Base-by-base conservation (phyloP, 2,888 invertebrate genomes). In the Epirrita christyi region DNA sequence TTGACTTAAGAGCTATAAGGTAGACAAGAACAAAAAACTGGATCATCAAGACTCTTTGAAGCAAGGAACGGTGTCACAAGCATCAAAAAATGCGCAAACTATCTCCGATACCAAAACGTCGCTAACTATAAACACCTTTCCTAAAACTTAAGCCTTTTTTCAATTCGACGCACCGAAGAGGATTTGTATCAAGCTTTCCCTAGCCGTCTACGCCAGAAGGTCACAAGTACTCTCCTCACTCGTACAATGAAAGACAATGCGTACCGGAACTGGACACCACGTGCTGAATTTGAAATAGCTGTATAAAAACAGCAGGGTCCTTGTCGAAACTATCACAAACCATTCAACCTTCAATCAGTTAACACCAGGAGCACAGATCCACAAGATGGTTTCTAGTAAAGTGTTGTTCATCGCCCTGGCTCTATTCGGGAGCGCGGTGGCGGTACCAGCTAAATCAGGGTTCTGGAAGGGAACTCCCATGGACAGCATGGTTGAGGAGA, bases 401-500 rank as follows among this genome's bases (percentile, higher is more conserved):
- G 84, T 92, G 74, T 76, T 93, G 80, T 70, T 93, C 61, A 75
- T 92, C 65, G 88, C 92, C 59, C 80, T 93, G 61, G 93, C 93
- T 68, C 76, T 94, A 64, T 85, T 94, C 63, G 94, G 94, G 68
- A 83, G 94, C 68, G 93, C 93, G 57, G 88, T 91, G 60, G 93
- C 94, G 29, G 94, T 94, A 74, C 94, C 95, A 15, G 93, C 94
- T 42, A 94, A 94, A 75, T 90, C 93, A 61, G 94, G 93, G 47
- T 94, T 94, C 83, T 95, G 95, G 95, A 95, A 95, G 73, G 94
- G 94, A 61, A 94, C 95, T 11, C 93, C 94, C 69, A 93, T 96
- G 93, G 95, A 96, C 74, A 91, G 93, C 51, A 93, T 95, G 88
- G 94, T 96, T 45, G 95, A 95, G 75, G 96, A 96, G 85, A 96